Evolutionary conservation across 2,888 invertebrate species (phyloP), one percentile per base, ranked within the genome.

Genomic region (Marronus borbonicus): DNA sequence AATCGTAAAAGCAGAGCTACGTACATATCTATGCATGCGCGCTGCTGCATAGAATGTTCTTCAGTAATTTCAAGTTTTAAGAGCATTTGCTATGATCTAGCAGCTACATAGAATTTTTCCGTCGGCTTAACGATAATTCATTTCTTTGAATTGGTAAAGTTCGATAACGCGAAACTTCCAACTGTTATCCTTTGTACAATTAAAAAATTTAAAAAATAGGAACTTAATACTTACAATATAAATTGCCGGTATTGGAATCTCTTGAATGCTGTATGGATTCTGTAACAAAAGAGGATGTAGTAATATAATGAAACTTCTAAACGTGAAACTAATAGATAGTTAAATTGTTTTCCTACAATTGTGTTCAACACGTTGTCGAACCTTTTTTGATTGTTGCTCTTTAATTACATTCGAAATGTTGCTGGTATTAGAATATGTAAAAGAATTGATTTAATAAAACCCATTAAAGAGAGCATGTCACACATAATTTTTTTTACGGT

Each of bases 231-330:
- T 65, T 65, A 65, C 65, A 36, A 39, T 39, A 7, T 39, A 17
- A 36, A 65, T 65, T 65, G 8, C 36, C n/a, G 36, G 31, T 31
- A 39, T 65, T 31, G 36, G 36, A 39, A 65, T 17, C 14, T 17
- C 55, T 55, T n/a, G 14, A 20, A n/a, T 55, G 39, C 39, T 65
- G 65, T 39, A 36, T 39, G 17, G 65, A 39, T 36, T 65, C 65
- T 65, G 65, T n/a, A 65, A 65, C 44, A 65, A 65, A 55, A 55
- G 55, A 20, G 52, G 1, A 52, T 14, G n/a, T n/a, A 14, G 12
- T n/a, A 12, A 52, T 52, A 14, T 52, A 52, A 55, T 8, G 55
- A 44, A 44, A 44, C 8, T 12, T 17, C 1, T 8, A 55, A 7
- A 55, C 7, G 14, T n/a, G n/a, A 55, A 55, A n/a, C n/a, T 20